These are phyloP conservation scores for Anarhynchus alexandrinus DNA, from an alignment of 2,113 vertebrate genomes.

Conservation along the genomic window DNA sequence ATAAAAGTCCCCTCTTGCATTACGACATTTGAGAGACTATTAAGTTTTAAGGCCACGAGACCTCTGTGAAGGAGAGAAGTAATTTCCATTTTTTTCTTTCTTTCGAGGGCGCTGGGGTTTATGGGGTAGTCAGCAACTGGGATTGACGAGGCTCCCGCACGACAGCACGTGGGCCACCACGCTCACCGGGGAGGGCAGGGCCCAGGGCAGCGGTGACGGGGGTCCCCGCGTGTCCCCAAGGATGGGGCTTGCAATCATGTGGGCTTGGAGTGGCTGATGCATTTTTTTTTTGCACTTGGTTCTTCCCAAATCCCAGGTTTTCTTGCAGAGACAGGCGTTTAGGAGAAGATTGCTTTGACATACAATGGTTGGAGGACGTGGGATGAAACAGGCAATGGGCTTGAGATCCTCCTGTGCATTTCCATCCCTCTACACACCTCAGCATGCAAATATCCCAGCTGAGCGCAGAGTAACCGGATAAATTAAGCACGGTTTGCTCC, in stretches of 20 bases:
- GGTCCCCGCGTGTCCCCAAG: fast-evolving
- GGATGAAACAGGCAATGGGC: not conserved
- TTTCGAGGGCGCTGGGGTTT: slow-evolving; percentile 24
- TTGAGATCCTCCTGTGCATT: not conserved
- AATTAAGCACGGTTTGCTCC: not conserved
- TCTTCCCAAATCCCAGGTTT: not conserved
- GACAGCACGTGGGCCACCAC: not conserved
- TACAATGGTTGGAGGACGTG: not conserved
- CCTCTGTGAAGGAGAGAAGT: slow-evolving; percentile 71
- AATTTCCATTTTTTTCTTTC: slow-evolving; percentile 29
- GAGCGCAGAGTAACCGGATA: not conserved
- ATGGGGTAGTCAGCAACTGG: not conserved
- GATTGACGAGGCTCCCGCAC: not conserved
- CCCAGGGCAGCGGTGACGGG: fast-evolving
- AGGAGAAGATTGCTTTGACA: not conserved
- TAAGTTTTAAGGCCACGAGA: slow-evolving; percentile 78
- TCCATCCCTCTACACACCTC: not conserved
- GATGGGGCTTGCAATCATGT: fast-evolving
- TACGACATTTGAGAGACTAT: slow-evolving; percentile 74
- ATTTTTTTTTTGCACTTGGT: not conserved
- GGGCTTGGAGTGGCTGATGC: not conserved
- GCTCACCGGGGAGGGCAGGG: not conserved
- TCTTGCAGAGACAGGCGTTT: not conserved
- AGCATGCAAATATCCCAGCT: not conserved
- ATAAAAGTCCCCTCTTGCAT: slow-evolving; percentile 76